A percentile compares a stretch with the other conserved stretches of the same genome.
These are phyloP conservation scores for Psylliodes chrysocephalus DNA, from an alignment of 2,888 invertebrate genomes.

Conservation along the genomic window DNA sequence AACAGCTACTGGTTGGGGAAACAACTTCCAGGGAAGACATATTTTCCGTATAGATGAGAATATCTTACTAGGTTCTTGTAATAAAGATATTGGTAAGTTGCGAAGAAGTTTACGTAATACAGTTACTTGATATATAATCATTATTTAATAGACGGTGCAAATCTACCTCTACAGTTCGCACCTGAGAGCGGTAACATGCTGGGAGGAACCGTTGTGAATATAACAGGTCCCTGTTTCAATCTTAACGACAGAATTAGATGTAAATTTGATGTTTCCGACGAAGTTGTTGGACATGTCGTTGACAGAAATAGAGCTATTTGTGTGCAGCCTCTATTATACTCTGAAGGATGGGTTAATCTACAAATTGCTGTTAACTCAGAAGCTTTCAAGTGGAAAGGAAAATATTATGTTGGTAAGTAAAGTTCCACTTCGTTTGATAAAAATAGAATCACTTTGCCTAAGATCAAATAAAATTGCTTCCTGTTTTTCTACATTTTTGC, in stretches of 20 bases:
- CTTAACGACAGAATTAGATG: conserved; percentile 81
- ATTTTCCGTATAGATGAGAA: conserved; percentile 95
- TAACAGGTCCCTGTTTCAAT: conserved; percentile 94
- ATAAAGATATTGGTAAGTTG: conserved; percentile 85
- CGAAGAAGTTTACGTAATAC: too few relatives aligned
- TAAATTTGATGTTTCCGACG: conserved; percentile 80
- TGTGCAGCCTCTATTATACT: conserved; percentile 86
- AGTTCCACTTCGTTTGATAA: neutral
- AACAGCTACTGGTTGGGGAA: conserved; percentile 86
- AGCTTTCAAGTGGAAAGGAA: conserved; percentile 88
- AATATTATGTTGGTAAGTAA: conserved; percentile 87
- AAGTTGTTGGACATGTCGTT: conserved; percentile 80
- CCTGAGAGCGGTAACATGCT: conserved; percentile 98
- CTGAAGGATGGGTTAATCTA: conserved; percentile 89
- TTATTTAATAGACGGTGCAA: conserved; percentile 83
- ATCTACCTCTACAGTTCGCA: conserved; percentile 86
- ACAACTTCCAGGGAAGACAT: conserved; percentile 89
- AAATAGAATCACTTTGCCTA: too few relatives aligned
- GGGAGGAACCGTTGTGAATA: conserved; percentile 95
- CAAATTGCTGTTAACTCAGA: conserved; percentile 86
- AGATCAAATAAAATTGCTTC: too few relatives aligned
- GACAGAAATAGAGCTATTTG: conserved; percentile 88
- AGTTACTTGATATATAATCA: too few relatives aligned
- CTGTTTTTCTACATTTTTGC: too few relatives aligned
- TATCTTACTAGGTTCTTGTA: conserved; percentile 92